A percentile compares a stretch with the other conserved stretches of the same genome.
These are phyloP conservation scores for Macrophya annulata DNA, from an alignment of 2,888 invertebrate genomes.

Conservation along the genomic window DNA sequence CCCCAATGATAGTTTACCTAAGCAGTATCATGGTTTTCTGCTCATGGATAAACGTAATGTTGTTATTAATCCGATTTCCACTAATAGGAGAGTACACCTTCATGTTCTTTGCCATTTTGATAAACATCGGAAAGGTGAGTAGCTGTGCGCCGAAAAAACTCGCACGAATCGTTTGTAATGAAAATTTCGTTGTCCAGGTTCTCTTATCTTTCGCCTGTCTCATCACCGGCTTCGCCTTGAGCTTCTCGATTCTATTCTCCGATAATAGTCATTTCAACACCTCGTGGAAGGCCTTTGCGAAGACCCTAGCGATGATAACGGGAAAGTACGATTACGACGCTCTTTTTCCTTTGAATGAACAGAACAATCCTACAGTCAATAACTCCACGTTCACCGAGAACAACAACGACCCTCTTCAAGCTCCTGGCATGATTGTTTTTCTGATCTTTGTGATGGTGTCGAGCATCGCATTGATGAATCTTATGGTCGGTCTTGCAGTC, in stretches of 20 bases:
- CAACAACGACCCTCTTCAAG: slow-evolving; percentile 18
- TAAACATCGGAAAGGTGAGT: slow-evolving; percentile 80
- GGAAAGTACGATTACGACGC: slow-evolving; percentile 81
- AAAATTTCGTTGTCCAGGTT: slow-evolving; percentile 73
- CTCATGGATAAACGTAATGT: slow-evolving; percentile 82
- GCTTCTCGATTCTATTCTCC: slow-evolving; percentile 81
- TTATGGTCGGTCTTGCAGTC: slow-evolving; percentile 82
- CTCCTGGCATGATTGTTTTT: slow-evolving; percentile 80
- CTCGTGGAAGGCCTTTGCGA: slow-evolving; percentile 79
- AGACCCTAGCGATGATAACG: slow-evolving; percentile 83
- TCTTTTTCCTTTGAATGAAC: slow-evolving; percentile 71
- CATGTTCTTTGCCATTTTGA: slow-evolving; percentile 82
- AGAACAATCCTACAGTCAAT: not conserved
- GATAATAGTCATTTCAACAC: slow-evolving; percentile 77
- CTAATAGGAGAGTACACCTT: slow-evolving; percentile 82
- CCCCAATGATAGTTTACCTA: slow-evolving; percentile 76
- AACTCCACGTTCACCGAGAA: slow-evolving; percentile 24
- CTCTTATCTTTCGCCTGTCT: slow-evolving; percentile 81
- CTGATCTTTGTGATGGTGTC: slow-evolving; percentile 80
- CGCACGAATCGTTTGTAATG: not conserved
- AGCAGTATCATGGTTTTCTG: slow-evolving; percentile 79
- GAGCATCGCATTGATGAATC: slow-evolving; percentile 82
- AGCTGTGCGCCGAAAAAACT: not conserved
- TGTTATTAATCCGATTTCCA: slow-evolving; percentile 81
- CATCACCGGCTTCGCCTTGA: slow-evolving; percentile 81